Evolutionary conservation across 2,888 invertebrate genomes (phyloP).

Genomic region (Heliconius aoede): DNA sequence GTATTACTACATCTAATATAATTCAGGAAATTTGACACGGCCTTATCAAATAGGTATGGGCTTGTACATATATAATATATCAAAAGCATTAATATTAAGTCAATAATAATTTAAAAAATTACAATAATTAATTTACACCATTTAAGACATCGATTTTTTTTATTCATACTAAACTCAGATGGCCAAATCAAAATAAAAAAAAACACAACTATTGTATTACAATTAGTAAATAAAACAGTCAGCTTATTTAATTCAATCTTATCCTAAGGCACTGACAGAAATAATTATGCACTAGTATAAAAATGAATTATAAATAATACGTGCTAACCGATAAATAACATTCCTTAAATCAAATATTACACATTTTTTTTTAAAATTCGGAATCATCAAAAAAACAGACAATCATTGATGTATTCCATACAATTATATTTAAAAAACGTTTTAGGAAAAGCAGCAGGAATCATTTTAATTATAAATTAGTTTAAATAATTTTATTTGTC

Average conservation of each 20-base stretch:
- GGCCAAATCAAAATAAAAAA: constrained; percentile 25
- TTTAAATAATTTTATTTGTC: constrained; percentile 28
- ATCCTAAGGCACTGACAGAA: constrained; percentile 81
- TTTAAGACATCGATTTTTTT: background rate
- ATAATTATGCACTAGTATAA: constrained; percentile 74
- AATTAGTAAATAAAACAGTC: constrained; percentile 64
- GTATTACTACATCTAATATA: constrained; percentile 55
- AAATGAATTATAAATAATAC: constrained; percentile 67
- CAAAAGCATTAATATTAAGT: constrained; percentile 15
- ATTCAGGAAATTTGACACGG: constrained; percentile 75
- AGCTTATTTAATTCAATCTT: constrained; percentile 68
- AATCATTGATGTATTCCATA: constrained; percentile 41
- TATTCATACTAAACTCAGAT: background rate
- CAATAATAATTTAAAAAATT: constrained; percentile 7
- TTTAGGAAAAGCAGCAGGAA: constrained; percentile 33
- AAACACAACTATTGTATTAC: constrained; percentile 55
- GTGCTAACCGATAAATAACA: constrained; percentile 75
- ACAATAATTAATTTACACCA: constrained; percentile 8
- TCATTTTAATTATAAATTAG: constrained; percentile 18
- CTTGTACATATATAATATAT: constrained; percentile 19
- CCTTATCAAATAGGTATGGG: constrained; percentile 50
- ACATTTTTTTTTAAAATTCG: constrained; percentile 62
- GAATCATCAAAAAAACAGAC: constrained; percentile 54
- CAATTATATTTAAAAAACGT: constrained; percentile 6
- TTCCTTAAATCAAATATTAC: constrained; percentile 71